Evolutionary conservation across 2,113 vertebrate genomes (phyloP), one percentile per base, ranked within the genome.

Genomic region (Psittacus erithacus): DNA sequence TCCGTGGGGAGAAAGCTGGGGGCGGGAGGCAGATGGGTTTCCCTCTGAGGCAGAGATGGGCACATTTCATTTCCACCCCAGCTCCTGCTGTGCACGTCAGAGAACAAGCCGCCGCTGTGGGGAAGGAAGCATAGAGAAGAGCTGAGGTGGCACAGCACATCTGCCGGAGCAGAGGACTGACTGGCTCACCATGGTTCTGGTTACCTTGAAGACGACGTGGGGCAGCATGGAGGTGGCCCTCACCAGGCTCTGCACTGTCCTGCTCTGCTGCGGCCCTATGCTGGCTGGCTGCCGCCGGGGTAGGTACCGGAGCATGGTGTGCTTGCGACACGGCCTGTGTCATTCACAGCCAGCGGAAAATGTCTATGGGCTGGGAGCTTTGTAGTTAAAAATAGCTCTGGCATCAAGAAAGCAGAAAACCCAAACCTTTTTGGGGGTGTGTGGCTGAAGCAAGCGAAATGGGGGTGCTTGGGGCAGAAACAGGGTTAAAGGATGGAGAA

Each of bases 91-190:
- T 2, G 27, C 18, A 10, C 1, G 1, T 31, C 5, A 2, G 78
- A 86, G 75, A 92, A 9, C 19, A 39, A 69, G 38, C 52, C 9
- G 17, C 55, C 0, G 0, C 82, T n/a, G 39, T 0, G 9, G 62
- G 44, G 38, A 80, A 93, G 75, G 79, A 93, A 92, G 71, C 39
- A 24, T 57, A 0, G 82, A 33, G 60, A 44, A 44, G 74, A 89
- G 25, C 11, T 0, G 0, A 20, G 43, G 83, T 16, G 0, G 67
- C 74, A 44, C 24, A 2, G 17, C 41, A 23, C 3, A 0, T 41
- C n/a, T 43, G 63, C 53, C 41, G 1, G 5, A 50, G 47, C 47
- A 69, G 64, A 35, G 33, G 27, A 63, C 55, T 4, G 1, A 7
- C 46, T 0, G 0, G 27, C 35, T 82, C 2, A 1, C 52, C 77